Base-by-base conservation (phyloP, 2,888 invertebrate genomes). In the Gnatocerus cornutus region DNA sequence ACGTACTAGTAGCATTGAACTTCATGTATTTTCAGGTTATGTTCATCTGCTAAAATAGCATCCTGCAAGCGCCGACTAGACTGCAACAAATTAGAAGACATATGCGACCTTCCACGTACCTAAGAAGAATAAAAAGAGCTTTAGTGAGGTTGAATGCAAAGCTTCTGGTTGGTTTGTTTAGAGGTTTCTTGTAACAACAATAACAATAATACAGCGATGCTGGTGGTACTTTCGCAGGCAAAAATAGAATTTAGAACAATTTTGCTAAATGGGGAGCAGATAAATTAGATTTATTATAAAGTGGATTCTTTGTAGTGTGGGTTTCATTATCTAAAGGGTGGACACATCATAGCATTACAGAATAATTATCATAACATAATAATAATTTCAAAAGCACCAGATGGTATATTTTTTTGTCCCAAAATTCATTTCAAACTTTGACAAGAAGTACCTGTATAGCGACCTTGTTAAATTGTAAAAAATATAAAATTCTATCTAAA, bases 1-100 rank as follows among this genome's bases (percentile, higher is more conserved):
- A 58, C 70, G 74, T 66, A 67, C 71, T 72, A 73, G 74, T 74
- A 76, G 75, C 75, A 76, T 77, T 77, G 77, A 77, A 76, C 77
- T 77, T 76, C 75, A 66, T 71, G 45, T 62, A 59, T 70, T 56
- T 58, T 67, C 48, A 62, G 70, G 61, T 70, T 70, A 70, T 67
- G 59, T 67, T 67, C 67, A 67, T 62, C 62, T 52, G 50, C 41
- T 62, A 62, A 62, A 62, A 62, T 62, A 62, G 62, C 62, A 62
- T 62, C 59, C 46, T 61, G 61, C 61, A 48, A 61, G 21, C 61
- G 46, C 45, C 45, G 9, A 29, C 10, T 21, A 46, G 30, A 14
- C 59, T 46, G 59, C 46, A 21, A 8, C 37, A 39, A 39, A 55
- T 55, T 61, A 61, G 48, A 46, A 61, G 21, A 37, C 48, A 48